These are phyloP conservation scores for Ctenochaetus hawaiiensis DNA, from an alignment of 2,797 vertebrate species.

Conservation along the genomic window DNA sequence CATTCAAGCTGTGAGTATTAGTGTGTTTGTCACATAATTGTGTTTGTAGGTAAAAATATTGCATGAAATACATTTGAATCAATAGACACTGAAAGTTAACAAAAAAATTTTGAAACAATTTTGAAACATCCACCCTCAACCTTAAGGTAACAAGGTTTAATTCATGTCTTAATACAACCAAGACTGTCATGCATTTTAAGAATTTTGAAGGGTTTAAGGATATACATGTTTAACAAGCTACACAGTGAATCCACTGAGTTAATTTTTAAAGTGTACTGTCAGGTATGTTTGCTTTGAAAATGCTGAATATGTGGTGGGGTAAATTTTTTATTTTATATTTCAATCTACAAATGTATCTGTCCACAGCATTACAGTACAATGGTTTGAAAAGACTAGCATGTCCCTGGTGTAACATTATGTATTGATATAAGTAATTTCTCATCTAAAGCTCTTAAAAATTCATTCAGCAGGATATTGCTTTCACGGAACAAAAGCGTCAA, in stretches of 20 bases:
- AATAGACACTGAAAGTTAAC: no score
- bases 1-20: background rate
- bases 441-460: conserved; percentile 9
- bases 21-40: background rate
- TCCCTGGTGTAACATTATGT: background rate
- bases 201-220: background rate
- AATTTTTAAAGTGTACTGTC: background rate
- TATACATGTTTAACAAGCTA: background rate
- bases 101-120: no score
- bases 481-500: conserved; percentile 10
- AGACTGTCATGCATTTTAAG: background rate
- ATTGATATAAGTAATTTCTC: conserved; percentile 1
- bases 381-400: background rate
- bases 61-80: no score
- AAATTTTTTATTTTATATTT: conserved; percentile 10
- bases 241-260: background rate
- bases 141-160: background rate
- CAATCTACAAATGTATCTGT: background rate
- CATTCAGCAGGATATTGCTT: conserved; percentile 61
- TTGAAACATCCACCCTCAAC: no score
- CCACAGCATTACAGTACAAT: background rate
- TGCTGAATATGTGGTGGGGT: background rate
- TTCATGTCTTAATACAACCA: background rate
- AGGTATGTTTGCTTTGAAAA: background rate
- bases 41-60: background rate